These are phyloP conservation scores for Psococerastis gibbosa DNA, from an alignment of 2,888 invertebrate genomes.

Conservation along the genomic window DNA sequence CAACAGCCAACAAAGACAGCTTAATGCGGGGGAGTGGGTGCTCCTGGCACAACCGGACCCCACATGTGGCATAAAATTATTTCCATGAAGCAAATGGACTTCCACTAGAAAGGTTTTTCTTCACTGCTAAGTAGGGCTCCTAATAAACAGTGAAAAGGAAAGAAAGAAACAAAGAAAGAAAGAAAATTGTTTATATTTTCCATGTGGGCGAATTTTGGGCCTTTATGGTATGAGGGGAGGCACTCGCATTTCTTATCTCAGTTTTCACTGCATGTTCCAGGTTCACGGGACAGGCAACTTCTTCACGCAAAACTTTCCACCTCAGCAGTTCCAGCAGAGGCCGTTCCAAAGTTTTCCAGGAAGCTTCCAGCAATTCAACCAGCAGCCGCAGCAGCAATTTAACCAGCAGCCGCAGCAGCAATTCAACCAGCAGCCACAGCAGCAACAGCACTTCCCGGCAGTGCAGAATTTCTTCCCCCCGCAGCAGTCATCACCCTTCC, in stretches of 20 bases:
- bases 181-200: no score
- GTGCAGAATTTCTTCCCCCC: conserved; percentile 21
- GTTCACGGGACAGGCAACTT: not conserved
- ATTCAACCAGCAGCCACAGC: conserved; percentile 10
- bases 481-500: conserved; percentile 16
- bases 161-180: no score
- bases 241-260: no score
- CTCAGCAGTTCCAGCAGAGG: conserved; percentile 12
- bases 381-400: conserved; percentile 14
- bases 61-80: no score
- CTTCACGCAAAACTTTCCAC: not conserved
- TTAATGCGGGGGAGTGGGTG: conserved; percentile 32
- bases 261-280: conserved; percentile 12
- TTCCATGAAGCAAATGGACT: no score
- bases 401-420: conserved; percentile 10
- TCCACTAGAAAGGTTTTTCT: no score
- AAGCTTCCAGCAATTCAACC: conserved; percentile 9
- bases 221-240: no score
- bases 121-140: no score
- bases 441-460: conserved; percentile 18
- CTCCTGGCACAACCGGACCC: conserved; percentile 28
- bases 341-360: conserved; percentile 5
- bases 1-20: no score
- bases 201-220: no score
- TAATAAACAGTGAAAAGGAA: no score